Evolutionary conservation across 2,797 vertebrate genomes (phyloP).

Genomic region (Lates japonicus): DNA sequence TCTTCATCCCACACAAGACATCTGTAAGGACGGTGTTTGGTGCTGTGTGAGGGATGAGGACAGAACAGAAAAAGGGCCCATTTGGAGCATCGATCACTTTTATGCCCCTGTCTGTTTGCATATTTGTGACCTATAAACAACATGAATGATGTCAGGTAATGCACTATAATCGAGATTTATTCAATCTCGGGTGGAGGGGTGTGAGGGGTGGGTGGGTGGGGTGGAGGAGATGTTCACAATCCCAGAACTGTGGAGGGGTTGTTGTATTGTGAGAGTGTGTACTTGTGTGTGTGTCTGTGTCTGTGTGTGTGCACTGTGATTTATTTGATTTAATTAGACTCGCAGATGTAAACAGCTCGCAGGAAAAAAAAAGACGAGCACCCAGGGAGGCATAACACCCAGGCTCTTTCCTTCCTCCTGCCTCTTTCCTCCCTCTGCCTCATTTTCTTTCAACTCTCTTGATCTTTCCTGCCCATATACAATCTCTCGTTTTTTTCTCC

Average conservation of each 20-base stretch:
- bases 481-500: constrained; percentile 47
- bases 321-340: constrained; percentile 97
- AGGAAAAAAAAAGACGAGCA: constrained; percentile 89
- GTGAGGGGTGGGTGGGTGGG: constrained; percentile 55
- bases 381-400: constrained; percentile 88
- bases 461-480: constrained; percentile 42
- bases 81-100: constrained; percentile 82
- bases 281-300: constrained; percentile 30
- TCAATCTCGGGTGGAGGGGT: constrained; percentile 73
- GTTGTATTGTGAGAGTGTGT: constrained; percentile 61
- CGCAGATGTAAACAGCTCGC: constrained; percentile 92
- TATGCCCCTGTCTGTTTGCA: constrained; percentile 82
- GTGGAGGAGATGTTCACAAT: constrained; percentile 85
- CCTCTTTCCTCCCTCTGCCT: constrained; percentile 47
- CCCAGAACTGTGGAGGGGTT: constrained; percentile 76
- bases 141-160: constrained; percentile 86
- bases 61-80: constrained; percentile 55
- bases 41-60: constrained; percentile 57
- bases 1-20: constrained; percentile 58
- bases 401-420: constrained; percentile 45
- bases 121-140: constrained; percentile 86
- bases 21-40: constrained; percentile 65
- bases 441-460: constrained; percentile 52
- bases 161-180: constrained; percentile 94
- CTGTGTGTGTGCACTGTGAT: constrained; percentile 76